Evolutionary conservation across 2,888 invertebrate species (phyloP), one percentile per base, ranked within the genome.

Genomic region (Odontomyia ornata): DNA sequence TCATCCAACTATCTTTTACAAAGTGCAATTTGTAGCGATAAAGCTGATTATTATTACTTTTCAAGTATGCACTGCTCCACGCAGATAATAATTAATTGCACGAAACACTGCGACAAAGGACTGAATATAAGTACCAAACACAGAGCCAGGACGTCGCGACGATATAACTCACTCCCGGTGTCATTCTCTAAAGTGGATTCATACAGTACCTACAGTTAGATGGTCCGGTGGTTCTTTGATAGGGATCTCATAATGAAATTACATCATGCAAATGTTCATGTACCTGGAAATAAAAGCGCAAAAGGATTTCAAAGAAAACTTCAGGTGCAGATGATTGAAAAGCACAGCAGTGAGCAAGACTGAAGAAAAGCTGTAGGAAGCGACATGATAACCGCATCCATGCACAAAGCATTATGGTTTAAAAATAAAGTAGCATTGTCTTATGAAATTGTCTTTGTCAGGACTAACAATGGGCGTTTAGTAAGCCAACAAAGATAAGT

Each of bases 251-350:
- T 69, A 52, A 69, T 69, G 25, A 69, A 69, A 69, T 69, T 47
- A 69, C 47, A 30, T 47, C 23, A 47, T 69, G 27, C 23, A 36
- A 69, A 69, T 47, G 69, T 69, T 46, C 69, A 69, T 69, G 47
- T 52, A 69, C 27, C 69, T 69, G 69, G 69, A 69, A 65, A 65
- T 65, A 36, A 65, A 28, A 36, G 18, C 28, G 62, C 25, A 69
- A 25, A 47, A 47, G 13, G 18, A 46, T 47, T 69, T 23, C 69
- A 69, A 69, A 69, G 69, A 47, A 47, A 36, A 47, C 46, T 13
- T 46, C 47, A 69, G 46, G 15, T 47, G 36, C 67, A 67, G 27
- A 62, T 25, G 25, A 62, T 15, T 27, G 15, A 62, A 27, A 62
- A 62, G 62, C 36, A 52, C 18, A 18, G 52, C 52, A 52, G 13